Conservation (phyloP, 2,888 invertebrate species). For the Scrobipalpa costella region DNA sequence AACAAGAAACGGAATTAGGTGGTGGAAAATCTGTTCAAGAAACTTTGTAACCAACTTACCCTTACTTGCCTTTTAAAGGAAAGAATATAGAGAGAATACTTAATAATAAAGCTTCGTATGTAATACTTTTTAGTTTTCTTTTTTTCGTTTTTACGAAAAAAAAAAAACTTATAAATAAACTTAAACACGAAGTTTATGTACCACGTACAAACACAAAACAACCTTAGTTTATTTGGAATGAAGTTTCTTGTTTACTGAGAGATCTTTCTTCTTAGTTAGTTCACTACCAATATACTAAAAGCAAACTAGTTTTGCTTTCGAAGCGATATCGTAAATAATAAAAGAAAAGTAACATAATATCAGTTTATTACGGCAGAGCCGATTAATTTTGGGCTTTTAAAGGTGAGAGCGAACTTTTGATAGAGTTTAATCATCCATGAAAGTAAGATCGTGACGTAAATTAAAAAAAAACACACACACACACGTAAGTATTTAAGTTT, state of each 20-base stretch:
- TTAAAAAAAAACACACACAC: background rate
- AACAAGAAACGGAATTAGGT: no score
- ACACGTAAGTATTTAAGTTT: no score
- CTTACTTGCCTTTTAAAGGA: no score
- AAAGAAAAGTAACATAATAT: background rate
- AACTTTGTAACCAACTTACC: no score
- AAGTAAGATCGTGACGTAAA: background rate
- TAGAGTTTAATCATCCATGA: background rate
- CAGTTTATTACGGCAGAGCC: background rate
- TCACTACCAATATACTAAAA: constrained; percentile 17
- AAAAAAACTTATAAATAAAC: background rate
- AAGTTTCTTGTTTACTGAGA: constrained; percentile 21
- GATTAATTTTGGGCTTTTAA: background rate
- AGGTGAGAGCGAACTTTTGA: constrained; percentile 8
- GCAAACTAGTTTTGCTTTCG: constrained; percentile 11
- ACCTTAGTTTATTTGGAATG: constrained; percentile 1
- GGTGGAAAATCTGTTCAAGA: no score
- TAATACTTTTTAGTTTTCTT: no score
- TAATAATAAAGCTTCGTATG: no score
- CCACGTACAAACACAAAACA: background rate
- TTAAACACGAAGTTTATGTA: background rate
- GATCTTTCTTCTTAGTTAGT: constrained; percentile 18
- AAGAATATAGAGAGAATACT: no score
- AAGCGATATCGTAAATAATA: background rate
- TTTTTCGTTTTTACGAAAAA: no score